Conservation (phyloP, 2,888 invertebrate genomes). For the Drosophila birchii region DNA sequence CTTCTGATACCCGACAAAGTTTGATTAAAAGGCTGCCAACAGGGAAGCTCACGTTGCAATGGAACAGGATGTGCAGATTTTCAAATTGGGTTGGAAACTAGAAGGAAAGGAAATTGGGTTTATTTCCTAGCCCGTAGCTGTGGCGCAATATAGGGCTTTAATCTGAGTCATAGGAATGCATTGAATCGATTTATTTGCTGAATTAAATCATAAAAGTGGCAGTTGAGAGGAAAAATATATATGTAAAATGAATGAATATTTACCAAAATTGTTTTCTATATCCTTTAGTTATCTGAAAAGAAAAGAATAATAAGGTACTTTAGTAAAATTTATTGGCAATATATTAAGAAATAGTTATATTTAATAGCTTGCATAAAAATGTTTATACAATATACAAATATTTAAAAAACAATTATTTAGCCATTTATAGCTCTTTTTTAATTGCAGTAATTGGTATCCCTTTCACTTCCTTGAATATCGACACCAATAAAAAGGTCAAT, state of each 20-base stretch:
- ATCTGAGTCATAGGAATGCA: not conserved
- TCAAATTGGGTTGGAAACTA: constrained; percentile 8
- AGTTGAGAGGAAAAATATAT: no score
- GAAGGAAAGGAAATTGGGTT: constrained; percentile 28
- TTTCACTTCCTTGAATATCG: not conserved
- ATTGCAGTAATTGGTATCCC: not conserved
- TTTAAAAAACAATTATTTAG: not conserved
- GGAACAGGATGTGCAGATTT: constrained; percentile 22
- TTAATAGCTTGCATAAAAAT: not conserved
- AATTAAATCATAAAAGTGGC: not conserved
- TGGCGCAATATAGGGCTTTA: not conserved
- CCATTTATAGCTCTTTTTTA: not conserved
- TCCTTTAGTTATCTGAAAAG: not conserved
- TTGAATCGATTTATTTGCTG: not conserved
- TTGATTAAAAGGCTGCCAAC: constrained; percentile 47
- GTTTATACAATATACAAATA: not conserved
- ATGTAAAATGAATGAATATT: not conserved
- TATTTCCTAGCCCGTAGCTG: constrained; percentile 5
- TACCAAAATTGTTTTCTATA: not conserved
- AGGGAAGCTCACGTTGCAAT: constrained; percentile 17
- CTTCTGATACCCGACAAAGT: constrained; percentile 23
- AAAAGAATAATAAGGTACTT: not conserved
- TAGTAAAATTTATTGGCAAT: not conserved
- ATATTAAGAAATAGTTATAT: not conserved
- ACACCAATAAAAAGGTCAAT: not conserved